Evolutionary conservation across 2,797 vertebrate species (phyloP), one percentile per base, ranked within the genome.

Genomic region (Artibeus jamaicensis): DNA sequence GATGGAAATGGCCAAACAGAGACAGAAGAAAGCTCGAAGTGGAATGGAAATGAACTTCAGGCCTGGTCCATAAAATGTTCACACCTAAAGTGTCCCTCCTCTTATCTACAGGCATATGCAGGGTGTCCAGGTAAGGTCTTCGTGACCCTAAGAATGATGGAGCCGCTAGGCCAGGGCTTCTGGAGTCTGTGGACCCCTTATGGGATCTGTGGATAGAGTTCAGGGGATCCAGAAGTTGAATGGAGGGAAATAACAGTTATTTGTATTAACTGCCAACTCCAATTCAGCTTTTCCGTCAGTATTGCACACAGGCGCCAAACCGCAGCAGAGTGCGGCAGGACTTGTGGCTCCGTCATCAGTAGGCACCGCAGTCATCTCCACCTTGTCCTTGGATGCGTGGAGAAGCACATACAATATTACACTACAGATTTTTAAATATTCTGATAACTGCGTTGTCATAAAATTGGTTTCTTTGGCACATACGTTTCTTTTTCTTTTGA

Each of bases 401-500:
- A 81, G 46, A 88, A 92, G 37, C 42, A 77, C 9, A 26, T 65
- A 67, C 26, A 37, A 83, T 76, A 68, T 57, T 12, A 44, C 15
- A 57, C n/a, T 77, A 89, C 6, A n/a, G 50, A 39, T 67, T 81
- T 59, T 2, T 53, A 87, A 86, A 85, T 78, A 91, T 76, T 91
- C 93, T 70, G 37, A 55, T 87, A 95, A 26, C 29, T 67, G 32
- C 4, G n/a, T 53, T 86, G 92, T 55, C 85, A 70, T 74, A 86
- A 95, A 92, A 86, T 76, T 71, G 15, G 34, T 67, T 91, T 81
- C 70, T 67, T 79, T 76, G 92, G 42, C 82, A 74, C 89, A 46
- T 71, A 65, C 68, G 3, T 37, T 50, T 83, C 68, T 32, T 19
- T 73, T 91, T 71, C 16, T 24, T 42, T 81, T 84, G 76, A 24